Base-by-base conservation (phyloP, 2,888 invertebrate species). In the Leptura quadrifasciata region DNA sequence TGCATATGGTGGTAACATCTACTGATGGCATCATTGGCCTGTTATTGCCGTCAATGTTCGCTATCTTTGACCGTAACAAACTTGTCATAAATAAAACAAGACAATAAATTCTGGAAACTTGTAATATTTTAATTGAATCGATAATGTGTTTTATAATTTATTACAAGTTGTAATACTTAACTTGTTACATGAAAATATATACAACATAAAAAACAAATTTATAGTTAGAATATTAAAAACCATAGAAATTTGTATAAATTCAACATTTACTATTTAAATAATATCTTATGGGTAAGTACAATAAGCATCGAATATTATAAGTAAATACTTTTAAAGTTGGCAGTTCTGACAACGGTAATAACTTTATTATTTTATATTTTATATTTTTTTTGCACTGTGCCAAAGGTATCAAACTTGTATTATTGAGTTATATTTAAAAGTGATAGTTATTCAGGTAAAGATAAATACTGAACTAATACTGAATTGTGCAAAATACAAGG, bases 131-230 rank as follows among this genome's bases (percentile, higher is more conserved):
- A 81, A 80, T 82, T 81, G 79, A 82, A 82, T 82, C 78, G 77
- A 82, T 83, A 82, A 80, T 82, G 80, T 79, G 81, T 82, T 83
- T 82, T 81, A 83, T 82, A 82, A 79, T 82, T 82, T 81, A 82
- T 80, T 83, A 83, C 80, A 83, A 82, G 81, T 82, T 76, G 72
- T 64, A 77, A 77, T 75, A 70, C 77, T 74, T 81, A 76, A 77
- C 76, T 81, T 76, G 72, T 70, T 73, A 82, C 77, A 81, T 79
- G 76, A 79, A 79, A 80, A 82, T 79, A 75, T 80, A 77, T 79
- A 79, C 81, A 82, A 81, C 80, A 82, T 71, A 79, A 47, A 79
- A 78, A 75, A 78, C 68, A 75, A 78, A 27, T 65, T 52, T 54
- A 77, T 70, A 57, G 27, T 67, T 63, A 63, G n/a, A 18, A 70